A percentile compares a stretch with the other conserved stretches of the same genome.
These are phyloP conservation scores for Troilus luridus DNA, from an alignment of 2,888 invertebrate genomes.

Conservation along the genomic window DNA sequence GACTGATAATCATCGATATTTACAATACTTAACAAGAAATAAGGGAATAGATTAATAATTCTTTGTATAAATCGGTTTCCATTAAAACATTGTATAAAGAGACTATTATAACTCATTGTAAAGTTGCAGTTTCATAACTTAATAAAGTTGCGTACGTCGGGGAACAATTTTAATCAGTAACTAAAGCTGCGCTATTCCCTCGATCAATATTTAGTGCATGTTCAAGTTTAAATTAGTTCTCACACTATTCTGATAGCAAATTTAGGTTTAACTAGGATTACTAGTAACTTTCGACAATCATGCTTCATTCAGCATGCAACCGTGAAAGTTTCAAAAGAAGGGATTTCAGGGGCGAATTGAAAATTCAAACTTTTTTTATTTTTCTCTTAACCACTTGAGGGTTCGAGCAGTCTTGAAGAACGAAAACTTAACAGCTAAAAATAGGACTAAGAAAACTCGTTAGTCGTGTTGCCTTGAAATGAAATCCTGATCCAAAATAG, in stretches of 20 bases:
- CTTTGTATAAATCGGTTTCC: background rate
- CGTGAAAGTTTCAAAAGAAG: background rate
- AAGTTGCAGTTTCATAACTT: background rate
- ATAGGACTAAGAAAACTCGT: background rate
- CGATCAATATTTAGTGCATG: conserved; percentile 15
- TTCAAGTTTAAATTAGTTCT: conserved; percentile 27
- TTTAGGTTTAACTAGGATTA: conserved; percentile 15
- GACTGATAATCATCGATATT: background rate
- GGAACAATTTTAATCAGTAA: background rate
- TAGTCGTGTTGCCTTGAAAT: background rate
- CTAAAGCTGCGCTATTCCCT: background rate
- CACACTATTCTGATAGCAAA: conserved; percentile 13
- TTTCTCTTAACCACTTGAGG: conserved; percentile 7
- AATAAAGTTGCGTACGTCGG: background rate
- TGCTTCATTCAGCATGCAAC: conserved; percentile 24
- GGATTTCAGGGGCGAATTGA: conserved; percentile 23
- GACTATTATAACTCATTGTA: background rate
- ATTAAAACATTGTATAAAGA: background rate
- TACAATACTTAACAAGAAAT: too few relatives aligned
- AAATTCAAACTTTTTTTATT: conserved; percentile 33
- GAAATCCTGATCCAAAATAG: background rate
- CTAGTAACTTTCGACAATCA: background rate
- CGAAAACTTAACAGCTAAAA: background rate
- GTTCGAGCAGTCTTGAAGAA: background rate
- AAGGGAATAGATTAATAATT: background rate